phyloP scores from a whole-genome alignment of 2,113 vertebrate species.

The Gnathonemus longibarbis region DNA sequence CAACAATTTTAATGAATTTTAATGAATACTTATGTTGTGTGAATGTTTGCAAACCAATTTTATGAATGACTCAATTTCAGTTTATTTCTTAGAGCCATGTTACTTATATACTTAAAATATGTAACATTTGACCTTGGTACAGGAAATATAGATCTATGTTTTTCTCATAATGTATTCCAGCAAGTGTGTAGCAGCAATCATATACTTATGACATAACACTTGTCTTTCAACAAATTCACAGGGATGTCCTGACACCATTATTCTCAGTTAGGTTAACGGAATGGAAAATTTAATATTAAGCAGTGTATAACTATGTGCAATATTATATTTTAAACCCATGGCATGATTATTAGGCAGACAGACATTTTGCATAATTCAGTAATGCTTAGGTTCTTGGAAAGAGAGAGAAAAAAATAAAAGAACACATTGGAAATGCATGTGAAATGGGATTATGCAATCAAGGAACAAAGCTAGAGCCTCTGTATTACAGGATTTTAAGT shows the following conservation, averaged over 20 bases:
- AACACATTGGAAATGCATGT: conserved; percentile 8
- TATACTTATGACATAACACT: neutral
- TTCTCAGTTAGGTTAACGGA: neutral
- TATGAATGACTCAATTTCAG: neutral
- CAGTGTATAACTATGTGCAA: neutral
- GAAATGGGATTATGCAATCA: conserved; percentile 27
- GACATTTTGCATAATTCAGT: conserved; percentile 12
- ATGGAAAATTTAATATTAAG: conserved; percentile 8
- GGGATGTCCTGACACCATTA: conserved; percentile 4
- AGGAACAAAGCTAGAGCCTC: conserved; percentile 43
- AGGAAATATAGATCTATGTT: neutral
- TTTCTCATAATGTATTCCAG: neutral
- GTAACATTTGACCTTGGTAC: neutral
- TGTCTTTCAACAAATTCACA: neutral
- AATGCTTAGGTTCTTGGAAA: conserved; percentile 37
- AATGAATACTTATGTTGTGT: too few relatives aligned
- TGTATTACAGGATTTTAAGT: conserved; percentile 40
- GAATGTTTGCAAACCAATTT: neutral
- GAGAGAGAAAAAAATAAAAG: conserved; percentile 30
- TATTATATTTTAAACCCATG: conserved; percentile 7
- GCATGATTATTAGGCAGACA: neutral
- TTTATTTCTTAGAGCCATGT: neutral
- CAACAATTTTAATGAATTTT: neutral
- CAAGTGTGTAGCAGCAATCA: neutral
- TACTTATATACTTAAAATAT: neutral